Evolutionary conservation across 2,888 invertebrate species (phyloP), one percentile per base, ranked within the genome.

Genomic region (Oxystoma pomonae): DNA sequence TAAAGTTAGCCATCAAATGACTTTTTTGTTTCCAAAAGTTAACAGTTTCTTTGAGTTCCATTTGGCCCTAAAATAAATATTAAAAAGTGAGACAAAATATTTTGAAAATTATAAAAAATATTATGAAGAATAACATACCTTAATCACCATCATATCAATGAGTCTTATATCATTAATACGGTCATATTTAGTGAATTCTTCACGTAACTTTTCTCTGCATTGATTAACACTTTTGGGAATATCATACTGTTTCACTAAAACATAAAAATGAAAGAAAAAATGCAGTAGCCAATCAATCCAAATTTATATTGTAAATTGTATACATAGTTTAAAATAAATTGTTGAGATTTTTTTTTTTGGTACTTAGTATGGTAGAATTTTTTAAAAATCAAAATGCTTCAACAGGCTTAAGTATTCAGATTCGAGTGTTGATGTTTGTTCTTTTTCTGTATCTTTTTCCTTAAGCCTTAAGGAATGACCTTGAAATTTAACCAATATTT

Each of bases 121-220:
- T 16, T 16, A n/a, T n/a, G n/a, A n/a, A n/a, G n/a, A n/a, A n/a
- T n/a, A n/a, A n/a, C 21, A 61, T 83, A 95, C 96, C 88, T 96
- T 96, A 64, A 96, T 88, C 55, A 97, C 90, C 64, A 97, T 84
- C 86, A 95, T 86, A 81, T 98, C 97, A 76, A 96, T 92, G 35
- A 93, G 88, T 75, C 97, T 86, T 65, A 97, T 84, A 81, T 98
- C 97, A 55, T 73, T 72, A 16, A 96, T 86, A 79, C 90, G 77
- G 74, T 87, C 86, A 78, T 96, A 85, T 74, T 90, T 90, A 58
- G 83, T 60, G 76, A 97, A 97, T 74, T 90, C 81, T 75, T 94
- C 90, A 67, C 91, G 86, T 21, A 98, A 77, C 78, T 92, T 94
- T 0, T 76, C 79, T 69, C 86, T 83, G 72, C 90, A 89, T 68